Base-by-base conservation (phyloP, 2,797 vertebrate genomes). In the Oceanodroma leucorhoa region DNA sequence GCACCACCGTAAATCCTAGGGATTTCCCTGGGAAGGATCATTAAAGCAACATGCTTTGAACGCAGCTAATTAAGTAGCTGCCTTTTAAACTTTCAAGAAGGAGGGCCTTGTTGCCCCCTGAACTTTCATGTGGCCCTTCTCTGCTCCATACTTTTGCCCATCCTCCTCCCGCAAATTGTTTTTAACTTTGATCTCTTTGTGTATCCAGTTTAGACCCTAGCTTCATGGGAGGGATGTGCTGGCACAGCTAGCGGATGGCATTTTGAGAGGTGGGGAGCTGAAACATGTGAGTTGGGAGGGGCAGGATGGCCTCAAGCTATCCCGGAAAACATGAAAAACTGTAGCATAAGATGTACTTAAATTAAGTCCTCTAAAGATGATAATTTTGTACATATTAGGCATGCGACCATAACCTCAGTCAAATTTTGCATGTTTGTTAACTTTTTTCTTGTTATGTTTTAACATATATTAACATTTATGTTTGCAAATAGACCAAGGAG, bases 11-110 rank as follows among this genome's bases (percentile, higher is more conserved):
- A 73, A 93, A 90, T 92, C 71, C 64, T 53, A 50, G 45, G 73
- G 75, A 73, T 94, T 93, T 92, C 46, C 57, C 41, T 85, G 32
- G n/a, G 57, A 78, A 72, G 61, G 86, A 53, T 90, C 92, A 94
- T 90, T 87, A 87, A 94, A 94, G 57, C 76, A 93, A 60, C 19
- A 26, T 89, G 48, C 78, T 94, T 91, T 83, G 83, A 90, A 79
- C 0, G 0, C 24, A 57, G 51, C 65, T 94, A 81, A 84, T 89
- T 60, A 90, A 82, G 66, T 34, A 84, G 40, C n/a, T 87, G 67
- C 24, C 40, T 85, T 89, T 90, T 89, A 45, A 94, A 87, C 83
- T 70, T 87, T 19, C 5, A 23, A 61, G 80, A 19, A 65, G 83
- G 69, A 81, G 65, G 41, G 24, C 34, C 43, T 43, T 45, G 38